These are phyloP conservation scores for Sabatieria punctata DNA, from an alignment of 2,888 invertebrate species.

Conservation along the genomic window DNA sequence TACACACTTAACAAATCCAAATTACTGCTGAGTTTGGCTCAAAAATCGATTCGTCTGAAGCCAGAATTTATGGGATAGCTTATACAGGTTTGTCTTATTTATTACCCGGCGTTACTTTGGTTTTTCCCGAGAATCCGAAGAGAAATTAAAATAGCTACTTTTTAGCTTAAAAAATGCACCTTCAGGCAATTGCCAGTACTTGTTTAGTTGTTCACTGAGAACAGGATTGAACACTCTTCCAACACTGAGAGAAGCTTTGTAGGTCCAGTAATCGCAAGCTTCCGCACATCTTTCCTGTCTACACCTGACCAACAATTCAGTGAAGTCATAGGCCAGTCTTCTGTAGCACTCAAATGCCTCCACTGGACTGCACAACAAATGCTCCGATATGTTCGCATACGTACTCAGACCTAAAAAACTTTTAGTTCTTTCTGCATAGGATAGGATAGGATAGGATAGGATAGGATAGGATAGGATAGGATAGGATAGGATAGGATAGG, in stretches of 20 bases:
- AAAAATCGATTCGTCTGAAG: too few relatives aligned
- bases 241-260: background rate
- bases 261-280: slow-evolving; percentile 1
- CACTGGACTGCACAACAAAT: background rate
- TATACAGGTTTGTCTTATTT: too few relatives aligned
- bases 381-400: background rate
- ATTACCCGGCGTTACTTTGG: background rate
- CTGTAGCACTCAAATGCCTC: slow-evolving; percentile 1
- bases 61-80: too few relatives aligned
- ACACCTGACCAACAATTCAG: background rate
- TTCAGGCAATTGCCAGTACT: slow-evolving; percentile 1
- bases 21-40: too few relatives aligned
- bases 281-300: background rate
- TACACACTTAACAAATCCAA: too few relatives aligned
- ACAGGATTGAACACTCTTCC: background rate
- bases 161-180: background rate
- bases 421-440: background rate
- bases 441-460: too few relatives aligned
- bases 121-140: background rate
- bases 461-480: too few relatives aligned
- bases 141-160: background rate
- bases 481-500: too few relatives aligned
- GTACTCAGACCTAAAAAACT: background rate
- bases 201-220: background rate
- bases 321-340: background rate